Base-by-base conservation (phyloP, 2,797 vertebrate genomes). In the Carapus acus region DNA sequence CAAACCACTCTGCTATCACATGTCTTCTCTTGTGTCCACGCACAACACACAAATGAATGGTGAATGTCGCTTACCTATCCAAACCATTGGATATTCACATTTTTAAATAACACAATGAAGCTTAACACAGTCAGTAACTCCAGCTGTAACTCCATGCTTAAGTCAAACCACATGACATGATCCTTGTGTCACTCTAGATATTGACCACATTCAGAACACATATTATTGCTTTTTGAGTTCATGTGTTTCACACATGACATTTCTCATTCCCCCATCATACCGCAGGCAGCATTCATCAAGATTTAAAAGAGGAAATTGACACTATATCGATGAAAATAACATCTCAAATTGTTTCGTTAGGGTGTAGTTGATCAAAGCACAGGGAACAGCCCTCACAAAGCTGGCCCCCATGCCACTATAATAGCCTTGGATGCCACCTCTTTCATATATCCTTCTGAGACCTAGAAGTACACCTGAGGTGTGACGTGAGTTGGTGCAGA, bases 381-480 rank as follows among this genome's bases (percentile, higher is more conserved):
- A 89, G 1, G 88, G 88, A 52, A 88, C 45, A 2, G 87, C 87
- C 43, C 87, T 77, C 42, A 85, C 62, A 6, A 90, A 90, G 62
- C 87, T 90, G 20, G 87, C 82, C 29, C 83, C 87, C 86, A 90
- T 84, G 14, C 87, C 87, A 5, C 72, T 86, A 70, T 87, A 90
- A 72, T 82, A 88, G 27, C 87, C 88, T 65, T 71, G 67, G 29
- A 88, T 44, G 65, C 88, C 88, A 21, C 47, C 38, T 62, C 71
- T 78, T 20, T 86, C 65, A 59, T 88, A 90, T 52, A 86, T 88
- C 24, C 71, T 69, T 17, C 53, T 3, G 18, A 88, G 76, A 71
- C 80, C 81, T 23, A 74, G 69, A 46, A 84, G 62, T 21, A 82
- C 65, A 6, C 80, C 71, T 0, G 80, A 62, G 22, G 46, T 38